phyloP scores from a whole-genome alignment of 1,140 invertebrate species.

The Bombus turneri region DNA sequence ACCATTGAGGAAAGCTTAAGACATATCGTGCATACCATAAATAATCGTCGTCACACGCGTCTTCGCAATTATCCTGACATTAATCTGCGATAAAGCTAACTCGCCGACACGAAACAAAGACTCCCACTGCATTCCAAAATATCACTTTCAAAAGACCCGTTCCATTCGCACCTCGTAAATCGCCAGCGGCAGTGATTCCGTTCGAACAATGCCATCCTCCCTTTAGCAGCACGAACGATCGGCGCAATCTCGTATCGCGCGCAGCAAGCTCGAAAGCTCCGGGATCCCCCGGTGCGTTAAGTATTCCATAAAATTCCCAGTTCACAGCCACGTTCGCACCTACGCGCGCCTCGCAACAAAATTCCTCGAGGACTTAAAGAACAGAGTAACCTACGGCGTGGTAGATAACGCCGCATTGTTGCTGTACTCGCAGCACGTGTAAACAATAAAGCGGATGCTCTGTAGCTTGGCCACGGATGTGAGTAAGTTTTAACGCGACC shows the following conservation, averaged over 20 bases:
- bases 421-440: slow-evolving; percentile 29
- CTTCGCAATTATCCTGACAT: not conserved
- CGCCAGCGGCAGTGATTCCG: not conserved
- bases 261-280: slow-evolving; percentile 38
- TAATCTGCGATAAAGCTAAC: slow-evolving; percentile 1
- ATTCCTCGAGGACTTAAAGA: not conserved
- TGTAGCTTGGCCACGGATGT: slow-evolving; percentile 5
- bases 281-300: slow-evolving; percentile 39
- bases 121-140: slow-evolving; percentile 11
- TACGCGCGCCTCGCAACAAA: slow-evolving; percentile 27
- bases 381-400: slow-evolving; percentile 8
- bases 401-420: slow-evolving; percentile 46
- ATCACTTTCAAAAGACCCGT: slow-evolving; percentile 4
- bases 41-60: not conserved
- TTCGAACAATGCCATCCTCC: slow-evolving; percentile 12
- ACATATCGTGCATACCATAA: not conserved
- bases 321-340: slow-evolving; percentile 34
- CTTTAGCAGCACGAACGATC: slow-evolving; percentile 22
- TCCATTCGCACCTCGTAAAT: slow-evolving; percentile 40
- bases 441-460: slow-evolving; percentile 54
- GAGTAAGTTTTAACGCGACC: slow-evolving; percentile 37
- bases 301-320: slow-evolving; percentile 37
- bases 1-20: not conserved
- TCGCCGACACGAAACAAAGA: slow-evolving; percentile 20
- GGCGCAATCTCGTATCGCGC: slow-evolving; percentile 42